These are phyloP conservation scores for Muntiacus reevesi DNA, from an alignment of 2,113 vertebrate genomes.

Conservation along the genomic window DNA sequence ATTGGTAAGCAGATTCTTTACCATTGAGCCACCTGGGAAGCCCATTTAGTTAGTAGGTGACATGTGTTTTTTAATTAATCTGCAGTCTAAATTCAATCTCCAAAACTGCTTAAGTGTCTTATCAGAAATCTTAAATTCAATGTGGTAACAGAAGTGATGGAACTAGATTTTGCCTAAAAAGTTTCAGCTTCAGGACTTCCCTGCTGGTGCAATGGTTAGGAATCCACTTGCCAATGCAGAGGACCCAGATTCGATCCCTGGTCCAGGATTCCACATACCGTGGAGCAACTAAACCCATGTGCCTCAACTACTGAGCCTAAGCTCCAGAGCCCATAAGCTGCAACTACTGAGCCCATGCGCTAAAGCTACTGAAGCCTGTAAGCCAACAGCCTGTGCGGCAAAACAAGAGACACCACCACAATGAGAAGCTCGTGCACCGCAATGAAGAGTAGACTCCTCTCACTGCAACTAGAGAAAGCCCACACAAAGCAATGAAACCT, in stretches of 20 bases:
- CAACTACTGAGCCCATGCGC: neutral
- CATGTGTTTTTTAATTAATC: neutral
- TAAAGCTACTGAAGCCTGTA: neutral
- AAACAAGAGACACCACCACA: neutral
- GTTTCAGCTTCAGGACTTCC: neutral
- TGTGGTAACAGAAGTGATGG: neutral
- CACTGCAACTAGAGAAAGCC: neutral
- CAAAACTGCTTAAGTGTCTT: neutral
- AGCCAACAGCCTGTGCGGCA: neutral
- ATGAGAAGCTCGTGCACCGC: neutral
- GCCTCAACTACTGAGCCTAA: neutral
- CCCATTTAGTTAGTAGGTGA: neutral
- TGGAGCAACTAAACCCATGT: neutral
- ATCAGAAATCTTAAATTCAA: neutral
- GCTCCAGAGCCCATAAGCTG: neutral
- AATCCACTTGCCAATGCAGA: neutral
- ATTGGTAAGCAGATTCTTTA: neutral
- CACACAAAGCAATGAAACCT: neutral
- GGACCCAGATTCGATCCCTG: neutral
- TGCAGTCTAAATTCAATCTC: constrained; percentile 4
- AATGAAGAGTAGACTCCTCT: neutral
- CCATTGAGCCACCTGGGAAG: neutral
- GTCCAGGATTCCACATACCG: neutral
- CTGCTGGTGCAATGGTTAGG: neutral
- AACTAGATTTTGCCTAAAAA: constrained; percentile 32